These are phyloP conservation scores for Zaprionus capensis DNA, from an alignment of 1,140 invertebrate genomes.

Conservation along the genomic window DNA sequence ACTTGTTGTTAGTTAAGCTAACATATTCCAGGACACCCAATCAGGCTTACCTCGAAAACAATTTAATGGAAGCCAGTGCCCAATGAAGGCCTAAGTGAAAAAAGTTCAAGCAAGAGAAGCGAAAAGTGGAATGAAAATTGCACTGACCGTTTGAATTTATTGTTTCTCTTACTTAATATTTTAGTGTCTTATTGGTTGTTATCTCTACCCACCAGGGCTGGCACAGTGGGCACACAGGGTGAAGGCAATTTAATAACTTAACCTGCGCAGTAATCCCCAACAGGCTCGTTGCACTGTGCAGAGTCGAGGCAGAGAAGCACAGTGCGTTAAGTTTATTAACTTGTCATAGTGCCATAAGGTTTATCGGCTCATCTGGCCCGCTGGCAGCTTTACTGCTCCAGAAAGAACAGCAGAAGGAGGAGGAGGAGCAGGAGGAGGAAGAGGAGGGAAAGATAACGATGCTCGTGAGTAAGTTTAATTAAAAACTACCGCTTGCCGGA, in stretches of 20 bases:
- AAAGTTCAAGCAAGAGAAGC: neutral
- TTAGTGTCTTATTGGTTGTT: conserved; percentile 20
- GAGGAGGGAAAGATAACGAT: conserved; percentile 33
- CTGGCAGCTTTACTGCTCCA: conserved; percentile 19
- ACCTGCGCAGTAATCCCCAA: neutral
- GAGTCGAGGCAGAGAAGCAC: conserved; percentile 15
- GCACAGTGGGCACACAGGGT: neutral
- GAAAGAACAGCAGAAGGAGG: neutral
- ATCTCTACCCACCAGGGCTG: neutral
- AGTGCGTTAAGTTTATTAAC: conserved; percentile 54
- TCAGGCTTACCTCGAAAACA: neutral
- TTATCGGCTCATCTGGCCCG: conserved; percentile 42
- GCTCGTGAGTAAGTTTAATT: conserved; percentile 53
- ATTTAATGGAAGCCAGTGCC: neutral
- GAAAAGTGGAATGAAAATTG: neutral
- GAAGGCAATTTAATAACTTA: neutral
- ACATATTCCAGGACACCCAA: neutral
- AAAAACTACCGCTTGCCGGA: conserved; percentile 17
- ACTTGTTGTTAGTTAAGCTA: too few relatives aligned
- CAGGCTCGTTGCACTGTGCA: neutral
- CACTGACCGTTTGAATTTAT: conserved; percentile 13
- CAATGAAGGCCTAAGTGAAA: neutral
- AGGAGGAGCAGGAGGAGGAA: neutral
- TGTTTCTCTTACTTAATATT: conserved; percentile 17
- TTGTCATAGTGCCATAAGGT: conserved; percentile 47